These are phyloP conservation scores for Tragelaphus strepsiceros DNA, from an alignment of 2,113 vertebrate species.

Conservation along the genomic window DNA sequence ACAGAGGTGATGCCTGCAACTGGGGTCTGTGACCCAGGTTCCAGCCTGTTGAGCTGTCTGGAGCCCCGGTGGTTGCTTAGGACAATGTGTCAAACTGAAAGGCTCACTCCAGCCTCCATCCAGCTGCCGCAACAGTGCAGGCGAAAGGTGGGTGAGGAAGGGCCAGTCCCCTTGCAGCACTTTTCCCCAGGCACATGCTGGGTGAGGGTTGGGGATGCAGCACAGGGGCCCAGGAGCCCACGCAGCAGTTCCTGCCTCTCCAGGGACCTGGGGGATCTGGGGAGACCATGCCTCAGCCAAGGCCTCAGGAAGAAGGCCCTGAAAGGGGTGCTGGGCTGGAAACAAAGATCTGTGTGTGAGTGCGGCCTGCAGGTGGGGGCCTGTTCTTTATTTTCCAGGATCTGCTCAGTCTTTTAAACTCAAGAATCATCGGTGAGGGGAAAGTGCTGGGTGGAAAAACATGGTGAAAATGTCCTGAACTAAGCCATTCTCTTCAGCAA, in stretches of 20 bases:
- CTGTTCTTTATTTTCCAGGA: not conserved
- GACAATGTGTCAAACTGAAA: not conserved
- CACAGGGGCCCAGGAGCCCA: not conserved
- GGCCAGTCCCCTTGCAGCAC: not conserved
- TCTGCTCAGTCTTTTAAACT: too few species aligned
- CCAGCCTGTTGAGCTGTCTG: not conserved
- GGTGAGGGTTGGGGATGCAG: rapidly evolving
- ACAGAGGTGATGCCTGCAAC: not conserved
- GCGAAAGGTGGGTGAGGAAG: not conserved
- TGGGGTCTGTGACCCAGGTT: not conserved
- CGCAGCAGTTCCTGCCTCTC: not conserved
- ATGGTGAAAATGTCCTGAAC: not conserved
- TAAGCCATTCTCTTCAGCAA: not conserved
- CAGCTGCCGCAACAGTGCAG: not conserved
- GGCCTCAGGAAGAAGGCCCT: not conserved
- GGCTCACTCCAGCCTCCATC: too few species aligned
- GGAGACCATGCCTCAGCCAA: not conserved
- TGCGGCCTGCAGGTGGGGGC: not conserved
- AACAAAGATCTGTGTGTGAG: not conserved
- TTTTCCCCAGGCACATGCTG: not conserved
- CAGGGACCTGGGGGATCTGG: not conserved
- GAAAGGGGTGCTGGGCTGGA: too few species aligned
- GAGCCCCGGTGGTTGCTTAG: not conserved
- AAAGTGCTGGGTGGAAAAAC: too few species aligned
- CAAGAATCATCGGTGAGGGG: too few species aligned